Conservation (phyloP, 1,140 invertebrate genomes). For the Leguminivora glycinivorella region DNA sequence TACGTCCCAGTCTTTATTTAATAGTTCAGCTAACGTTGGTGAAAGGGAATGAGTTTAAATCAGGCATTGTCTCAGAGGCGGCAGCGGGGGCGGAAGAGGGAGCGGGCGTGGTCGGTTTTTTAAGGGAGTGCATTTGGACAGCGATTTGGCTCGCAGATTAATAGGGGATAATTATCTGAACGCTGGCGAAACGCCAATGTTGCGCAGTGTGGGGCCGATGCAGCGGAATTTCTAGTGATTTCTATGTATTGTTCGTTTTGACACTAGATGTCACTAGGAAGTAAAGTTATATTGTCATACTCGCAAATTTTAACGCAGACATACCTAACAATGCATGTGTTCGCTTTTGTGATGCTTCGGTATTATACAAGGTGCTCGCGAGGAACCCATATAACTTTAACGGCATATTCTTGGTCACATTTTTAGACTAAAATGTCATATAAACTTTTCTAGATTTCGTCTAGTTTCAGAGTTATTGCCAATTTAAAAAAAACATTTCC, state of each 20-base stretch:
- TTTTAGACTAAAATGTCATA: too few species aligned
- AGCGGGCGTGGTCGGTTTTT: neutral
- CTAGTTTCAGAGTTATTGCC: too few species aligned
- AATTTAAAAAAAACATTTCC: too few species aligned
- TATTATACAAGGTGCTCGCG: too few species aligned
- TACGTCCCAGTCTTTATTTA: neutral
- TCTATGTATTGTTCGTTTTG: neutral
- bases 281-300: too few species aligned
- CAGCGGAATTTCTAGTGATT: neutral
- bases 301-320: too few species aligned
- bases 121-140: constrained; percentile 20
- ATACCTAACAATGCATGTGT: too few species aligned
- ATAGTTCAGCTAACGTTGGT: neutral
- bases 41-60: constrained; percentile 1
- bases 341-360: too few species aligned
- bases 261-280: neutral
- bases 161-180: constrained; percentile 46
- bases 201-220: neutral
- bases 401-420: too few species aligned
- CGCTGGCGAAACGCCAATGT: constrained; percentile 36
- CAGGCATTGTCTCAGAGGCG: constrained; percentile 7
- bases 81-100: neutral
- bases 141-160: constrained; percentile 43
- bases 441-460: too few species aligned
- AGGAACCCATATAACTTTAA: too few species aligned